A percentile compares a stretch with the other conserved stretches of the same genome.
These are phyloP conservation scores for Myrmecophaga tridactyla DNA, from an alignment of 2,113 vertebrate species.

Conservation along the genomic window DNA sequence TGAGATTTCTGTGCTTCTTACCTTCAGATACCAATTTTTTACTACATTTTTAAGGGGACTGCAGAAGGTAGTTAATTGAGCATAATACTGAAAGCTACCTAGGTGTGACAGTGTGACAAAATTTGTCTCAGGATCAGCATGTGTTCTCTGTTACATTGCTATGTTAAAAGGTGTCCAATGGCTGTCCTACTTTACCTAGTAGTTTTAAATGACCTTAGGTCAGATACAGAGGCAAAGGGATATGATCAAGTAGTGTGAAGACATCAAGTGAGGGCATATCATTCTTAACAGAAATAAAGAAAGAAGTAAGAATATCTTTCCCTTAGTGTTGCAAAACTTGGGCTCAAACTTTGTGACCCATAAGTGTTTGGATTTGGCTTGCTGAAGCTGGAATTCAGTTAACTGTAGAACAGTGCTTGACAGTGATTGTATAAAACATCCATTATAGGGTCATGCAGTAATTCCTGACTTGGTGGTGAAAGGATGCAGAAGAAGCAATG, in stretches of 20 bases:
- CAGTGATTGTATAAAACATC: background rate
- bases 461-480: background rate
- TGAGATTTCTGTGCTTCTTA: background rate
- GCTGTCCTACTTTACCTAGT: background rate
- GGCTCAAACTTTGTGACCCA: background rate
- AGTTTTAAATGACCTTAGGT: constrained; percentile 37
- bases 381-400: constrained; percentile 37
- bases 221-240: constrained; percentile 10
- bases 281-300: background rate
- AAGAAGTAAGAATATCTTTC: constrained; percentile 20
- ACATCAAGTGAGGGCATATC: background rate
- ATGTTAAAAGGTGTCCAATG: background rate
- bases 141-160: background rate
- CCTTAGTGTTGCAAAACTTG: constrained; percentile 3
- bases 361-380: background rate
- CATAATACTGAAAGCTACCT: background rate
- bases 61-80: background rate
- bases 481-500: background rate
- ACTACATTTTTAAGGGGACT: background rate
- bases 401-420: background rate
- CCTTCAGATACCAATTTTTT: background rate
- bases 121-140: background rate
- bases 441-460: background rate
- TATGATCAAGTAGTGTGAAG: constrained; percentile 27
- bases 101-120: background rate